Conservation (phyloP, 2,888 invertebrate genomes). For the Mactromeris polynyma region DNA sequence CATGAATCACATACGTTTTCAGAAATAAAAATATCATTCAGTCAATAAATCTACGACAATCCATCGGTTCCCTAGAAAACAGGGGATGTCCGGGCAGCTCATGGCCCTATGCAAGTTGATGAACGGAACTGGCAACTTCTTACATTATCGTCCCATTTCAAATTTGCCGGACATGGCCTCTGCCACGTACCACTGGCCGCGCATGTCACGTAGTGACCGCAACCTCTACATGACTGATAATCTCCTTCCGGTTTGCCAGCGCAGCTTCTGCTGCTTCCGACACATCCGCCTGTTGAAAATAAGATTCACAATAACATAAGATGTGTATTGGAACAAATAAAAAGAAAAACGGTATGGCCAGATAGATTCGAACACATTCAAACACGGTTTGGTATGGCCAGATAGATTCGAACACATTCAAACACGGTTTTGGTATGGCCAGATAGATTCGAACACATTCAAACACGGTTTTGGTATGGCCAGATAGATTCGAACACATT, state of each 20-base stretch:
- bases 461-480: too few species aligned
- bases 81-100: neutral
- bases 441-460: too few species aligned
- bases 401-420: too few species aligned
- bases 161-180: slow-evolving; percentile 72
- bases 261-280: slow-evolving; percentile 54
- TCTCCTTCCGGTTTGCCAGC: slow-evolving; percentile 65
- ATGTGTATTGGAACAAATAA: too few species aligned
- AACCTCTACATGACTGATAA: slow-evolving; percentile 75
- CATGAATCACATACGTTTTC: neutral
- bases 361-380: too few species aligned
- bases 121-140: slow-evolving; percentile 74
- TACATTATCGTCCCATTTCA: slow-evolving; percentile 76
- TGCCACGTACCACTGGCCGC: slow-evolving; percentile 70
- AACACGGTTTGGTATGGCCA: too few species aligned
- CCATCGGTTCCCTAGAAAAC: neutral
- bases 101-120: slow-evolving; percentile 71
- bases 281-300: slow-evolving; percentile 71
- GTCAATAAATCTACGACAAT: neutral
- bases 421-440: too few species aligned
- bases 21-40: neutral
- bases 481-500: too few species aligned
- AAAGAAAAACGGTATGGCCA: too few species aligned
- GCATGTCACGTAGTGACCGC: slow-evolving; percentile 75
- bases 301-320: neutral